Evolutionary conservation across 2,113 vertebrate species (phyloP).

Genomic region (Xyrauchen texanus): DNA sequence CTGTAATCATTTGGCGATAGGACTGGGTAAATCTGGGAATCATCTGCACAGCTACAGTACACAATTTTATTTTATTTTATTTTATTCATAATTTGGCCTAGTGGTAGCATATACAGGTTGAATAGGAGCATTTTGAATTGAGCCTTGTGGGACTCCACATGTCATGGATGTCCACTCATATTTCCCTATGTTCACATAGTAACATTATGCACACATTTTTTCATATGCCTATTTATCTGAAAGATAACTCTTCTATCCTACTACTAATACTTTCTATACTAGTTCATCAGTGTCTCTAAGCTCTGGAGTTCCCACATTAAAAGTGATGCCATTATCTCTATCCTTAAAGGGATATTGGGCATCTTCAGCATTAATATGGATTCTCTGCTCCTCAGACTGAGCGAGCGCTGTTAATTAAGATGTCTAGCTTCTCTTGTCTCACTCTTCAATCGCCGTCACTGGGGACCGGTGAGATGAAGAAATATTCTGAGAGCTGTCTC

Average conservation of each 20-base stretch:
- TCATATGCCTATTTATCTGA: too few relatives aligned
- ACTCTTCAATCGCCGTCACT: constrained; percentile 58
- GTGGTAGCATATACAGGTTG: too few relatives aligned
- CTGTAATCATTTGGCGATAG: too few relatives aligned
- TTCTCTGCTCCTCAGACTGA: constrained; percentile 29
- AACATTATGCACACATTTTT: not conserved
- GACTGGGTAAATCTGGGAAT: too few relatives aligned
- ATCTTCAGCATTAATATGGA: constrained; percentile 35
- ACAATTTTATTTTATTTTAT: too few relatives aligned
- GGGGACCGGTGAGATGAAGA: constrained; percentile 55
- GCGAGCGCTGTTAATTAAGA: constrained; percentile 52
- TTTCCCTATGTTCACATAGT: too few relatives aligned
- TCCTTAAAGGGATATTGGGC: constrained; percentile 21
- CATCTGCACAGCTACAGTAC: too few relatives aligned
- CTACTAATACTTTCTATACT: not conserved
- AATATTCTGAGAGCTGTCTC: constrained; percentile 50
- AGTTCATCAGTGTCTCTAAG: not conserved
- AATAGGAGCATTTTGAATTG: too few relatives aligned
- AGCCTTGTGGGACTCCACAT: too few relatives aligned
- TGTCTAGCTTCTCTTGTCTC: constrained; percentile 45
- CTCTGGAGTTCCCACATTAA: constrained; percentile 18
- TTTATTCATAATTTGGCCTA: too few relatives aligned
- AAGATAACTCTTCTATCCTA: not conserved
- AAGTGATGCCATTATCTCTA: constrained; percentile 29
- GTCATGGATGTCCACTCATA: too few relatives aligned